These are phyloP conservation scores for Atta cephalotes DNA, from an alignment of 1,140 invertebrate genomes.

Conservation along the genomic window DNA sequence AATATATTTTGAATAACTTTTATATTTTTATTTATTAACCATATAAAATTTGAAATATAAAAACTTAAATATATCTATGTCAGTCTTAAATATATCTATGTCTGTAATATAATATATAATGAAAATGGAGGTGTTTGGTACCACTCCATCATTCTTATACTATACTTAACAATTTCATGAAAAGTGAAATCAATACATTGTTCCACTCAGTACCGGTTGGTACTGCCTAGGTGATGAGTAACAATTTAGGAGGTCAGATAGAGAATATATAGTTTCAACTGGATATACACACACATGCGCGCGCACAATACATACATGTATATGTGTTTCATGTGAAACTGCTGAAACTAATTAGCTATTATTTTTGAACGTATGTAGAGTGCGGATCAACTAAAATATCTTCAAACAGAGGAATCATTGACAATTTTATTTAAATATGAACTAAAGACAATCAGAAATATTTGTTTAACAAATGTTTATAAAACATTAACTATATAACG, in stretches of 20 bases:
- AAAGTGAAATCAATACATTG: constrained; percentile 78
- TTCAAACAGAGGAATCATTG: background rate
- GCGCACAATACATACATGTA: constrained; percentile 11
- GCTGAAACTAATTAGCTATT: background rate
- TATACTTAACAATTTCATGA: constrained; percentile 47
- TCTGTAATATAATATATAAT: constrained; percentile 2
- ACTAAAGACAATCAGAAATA: background rate
- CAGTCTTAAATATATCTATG: background rate
- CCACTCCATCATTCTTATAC: constrained; percentile 13
- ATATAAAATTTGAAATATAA: background rate
- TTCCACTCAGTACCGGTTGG: constrained; percentile 73
- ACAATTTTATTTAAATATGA: background rate
- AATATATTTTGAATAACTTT: background rate
- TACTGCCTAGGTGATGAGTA: constrained; percentile 74
- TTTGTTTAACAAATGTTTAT: background rate
- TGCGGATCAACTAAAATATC: background rate
- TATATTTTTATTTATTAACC: background rate
- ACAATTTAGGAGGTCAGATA: constrained; percentile 77
- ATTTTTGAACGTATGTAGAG: background rate
- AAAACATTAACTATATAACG: background rate
- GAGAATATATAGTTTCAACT: constrained; percentile 31
- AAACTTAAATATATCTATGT: background rate
- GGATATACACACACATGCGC: background rate
- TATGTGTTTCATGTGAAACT: background rate
- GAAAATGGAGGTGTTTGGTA: constrained; percentile 39